These are phyloP conservation scores for Chrysoperla carnea DNA, from an alignment of 1,140 invertebrate species.

Conservation along the genomic window DNA sequence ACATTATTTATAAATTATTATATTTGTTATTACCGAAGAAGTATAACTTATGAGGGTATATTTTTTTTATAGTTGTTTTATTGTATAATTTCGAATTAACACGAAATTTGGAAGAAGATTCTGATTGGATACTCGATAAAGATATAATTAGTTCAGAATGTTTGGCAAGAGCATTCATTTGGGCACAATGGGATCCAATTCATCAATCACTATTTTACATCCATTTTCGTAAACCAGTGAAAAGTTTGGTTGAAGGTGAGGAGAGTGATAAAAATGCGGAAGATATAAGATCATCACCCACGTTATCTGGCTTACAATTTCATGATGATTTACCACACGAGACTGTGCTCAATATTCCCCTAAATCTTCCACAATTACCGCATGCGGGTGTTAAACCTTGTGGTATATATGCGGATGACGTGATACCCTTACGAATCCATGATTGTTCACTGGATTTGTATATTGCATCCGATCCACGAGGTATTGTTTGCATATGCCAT, in stretches of 20 bases:
- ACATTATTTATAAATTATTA: too few relatives aligned
- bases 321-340: constrained; percentile 68
- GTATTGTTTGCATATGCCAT: constrained; percentile 65
- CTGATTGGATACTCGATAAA: too few relatives aligned
- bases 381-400: constrained; percentile 28
- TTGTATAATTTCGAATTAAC: constrained; percentile 1
- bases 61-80: constrained; percentile 2
- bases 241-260: constrained; percentile 45
- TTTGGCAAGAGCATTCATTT: constrained; percentile 53
- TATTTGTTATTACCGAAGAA: too few relatives aligned
- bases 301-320: constrained; percentile 64
- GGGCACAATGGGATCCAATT: constrained; percentile 65
- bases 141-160: constrained; percentile 25
- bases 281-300: constrained; percentile 33
- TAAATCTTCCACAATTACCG: constrained; percentile 56
- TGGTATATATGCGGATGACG: constrained; percentile 58
- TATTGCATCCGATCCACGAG: constrained; percentile 52
- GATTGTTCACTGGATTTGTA: constrained; percentile 64
- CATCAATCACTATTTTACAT: constrained; percentile 67
- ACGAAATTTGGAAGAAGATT: neutral
- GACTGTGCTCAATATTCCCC: constrained; percentile 71
- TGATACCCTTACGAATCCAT: constrained; percentile 55
- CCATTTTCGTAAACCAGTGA: constrained; percentile 45
- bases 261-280: constrained; percentile 34
- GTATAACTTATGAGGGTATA: too few relatives aligned